Evolutionary conservation across 2,797 vertebrate species (phyloP).

Genomic region (Chloroceryle amazona): DNA sequence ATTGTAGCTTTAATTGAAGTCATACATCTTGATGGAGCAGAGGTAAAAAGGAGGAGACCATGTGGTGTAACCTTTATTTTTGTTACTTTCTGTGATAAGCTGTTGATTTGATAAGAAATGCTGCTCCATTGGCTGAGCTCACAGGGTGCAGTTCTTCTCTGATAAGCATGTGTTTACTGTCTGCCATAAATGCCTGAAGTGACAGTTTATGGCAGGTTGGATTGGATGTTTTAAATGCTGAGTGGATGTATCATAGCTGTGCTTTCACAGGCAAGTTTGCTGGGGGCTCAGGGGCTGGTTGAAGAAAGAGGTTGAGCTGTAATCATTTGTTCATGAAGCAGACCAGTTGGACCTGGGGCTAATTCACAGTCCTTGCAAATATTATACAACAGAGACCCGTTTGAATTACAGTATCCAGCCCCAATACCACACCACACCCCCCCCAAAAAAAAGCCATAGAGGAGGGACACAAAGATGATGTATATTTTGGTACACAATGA

Average conservation of each 20-base stretch:
- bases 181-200: slow-evolving; percentile 88
- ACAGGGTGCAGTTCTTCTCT: slow-evolving; percentile 86
- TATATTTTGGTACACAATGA: neutral
- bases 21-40: slow-evolving; percentile 2
- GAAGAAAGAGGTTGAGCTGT: neutral
- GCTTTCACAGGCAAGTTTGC: neutral
- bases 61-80: slow-evolving; percentile 68
- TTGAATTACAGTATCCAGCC: neutral
- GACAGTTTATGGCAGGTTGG: slow-evolving; percentile 83
- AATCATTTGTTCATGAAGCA: neutral
- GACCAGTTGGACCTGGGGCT: neutral
- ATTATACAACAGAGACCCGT: fast-evolving
- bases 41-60: slow-evolving; percentile 50
- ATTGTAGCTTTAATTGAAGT: slow-evolving; percentile 40
- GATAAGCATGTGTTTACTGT: slow-evolving; percentile 90
- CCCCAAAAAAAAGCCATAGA: neutral
- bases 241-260: neutral
- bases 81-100: slow-evolving; percentile 81
- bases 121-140: slow-evolving; percentile 89
- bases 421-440: neutral
- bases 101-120: slow-evolving; percentile 86
- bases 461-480: neutral
- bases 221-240: slow-evolving; percentile 77
- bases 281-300: neutral
- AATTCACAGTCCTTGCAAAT: neutral